Percentiles rank a stretch among this genome's conserved stretches.
Evolutionary conservation across 2,797 vertebrate species (phyloP).

Genomic region (Sebastes wilsoni): DNA sequence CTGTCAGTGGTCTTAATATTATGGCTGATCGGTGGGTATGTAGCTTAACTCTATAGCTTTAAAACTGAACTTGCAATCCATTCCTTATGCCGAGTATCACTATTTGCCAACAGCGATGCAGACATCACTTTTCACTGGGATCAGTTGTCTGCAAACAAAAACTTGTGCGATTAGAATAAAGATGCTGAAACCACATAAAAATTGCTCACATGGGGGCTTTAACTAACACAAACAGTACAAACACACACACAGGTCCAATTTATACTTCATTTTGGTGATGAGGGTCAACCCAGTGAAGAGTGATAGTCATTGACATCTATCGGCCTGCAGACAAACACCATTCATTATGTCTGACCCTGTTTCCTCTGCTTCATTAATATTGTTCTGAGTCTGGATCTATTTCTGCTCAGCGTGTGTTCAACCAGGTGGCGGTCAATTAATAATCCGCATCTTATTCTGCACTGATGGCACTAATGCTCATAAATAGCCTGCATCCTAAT

Average conservation of each 20-base stretch:
- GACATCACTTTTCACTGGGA: background rate
- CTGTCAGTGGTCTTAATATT: no score
- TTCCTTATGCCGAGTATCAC: background rate
- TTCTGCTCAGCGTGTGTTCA: background rate
- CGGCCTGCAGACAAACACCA: background rate
- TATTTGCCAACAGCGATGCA: background rate
- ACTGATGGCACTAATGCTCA: background rate
- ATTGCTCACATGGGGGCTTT: no score
- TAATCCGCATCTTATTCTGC: conserved; percentile 5
- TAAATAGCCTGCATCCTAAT: background rate
- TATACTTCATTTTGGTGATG: background rate
- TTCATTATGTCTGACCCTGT: conserved; percentile 11
- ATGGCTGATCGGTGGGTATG: no score
- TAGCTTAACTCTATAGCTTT: no score
- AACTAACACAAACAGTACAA: background rate
- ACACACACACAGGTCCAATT: background rate
- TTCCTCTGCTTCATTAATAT: conserved; percentile 16
- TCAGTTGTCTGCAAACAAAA: background rate
- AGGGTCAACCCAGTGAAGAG: background rate
- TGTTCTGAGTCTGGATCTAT: background rate
- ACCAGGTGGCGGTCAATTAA: background rate
- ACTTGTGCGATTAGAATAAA: background rate
- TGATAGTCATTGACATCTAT: background rate
- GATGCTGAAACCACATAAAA: background rate
- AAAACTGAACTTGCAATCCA: background rate